phyloP scores from a whole-genome alignment of 2,797 vertebrate genomes.

The Taenioides sp. region DNA sequence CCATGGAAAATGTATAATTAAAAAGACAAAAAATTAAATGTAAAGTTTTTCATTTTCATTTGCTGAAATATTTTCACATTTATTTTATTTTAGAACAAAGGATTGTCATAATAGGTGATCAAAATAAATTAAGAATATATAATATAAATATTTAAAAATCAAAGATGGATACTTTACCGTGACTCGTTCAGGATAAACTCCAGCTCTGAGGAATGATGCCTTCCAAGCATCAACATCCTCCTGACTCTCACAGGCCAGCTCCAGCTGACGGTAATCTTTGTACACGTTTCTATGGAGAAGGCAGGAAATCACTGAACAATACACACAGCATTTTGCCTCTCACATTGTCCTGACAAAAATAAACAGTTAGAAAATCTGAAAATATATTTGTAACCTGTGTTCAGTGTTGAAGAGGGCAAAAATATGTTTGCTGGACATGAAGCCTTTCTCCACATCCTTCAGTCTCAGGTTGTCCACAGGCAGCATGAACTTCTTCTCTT shows the following conservation, averaged over 20 bases:
- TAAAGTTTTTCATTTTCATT: slow-evolving; percentile 45
- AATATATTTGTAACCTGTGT: slow-evolving; percentile 82
- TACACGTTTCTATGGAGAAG: slow-evolving; percentile 89
- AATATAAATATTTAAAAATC: neutral
- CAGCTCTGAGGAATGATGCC: slow-evolving; percentile 95
- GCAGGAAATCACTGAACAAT: neutral
- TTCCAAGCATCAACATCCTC: slow-evolving; percentile 98
- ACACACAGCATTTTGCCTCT: neutral
- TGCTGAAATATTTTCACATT: neutral
- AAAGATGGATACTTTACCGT: slow-evolving; percentile 69
- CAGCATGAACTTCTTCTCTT: slow-evolving; percentile 99
- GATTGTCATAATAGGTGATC: neutral
- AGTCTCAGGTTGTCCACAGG: slow-evolving; percentile 96
- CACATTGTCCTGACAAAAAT: neutral
- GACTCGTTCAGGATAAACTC: slow-evolving; percentile 94
- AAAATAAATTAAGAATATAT: neutral
- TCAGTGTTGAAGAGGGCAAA: slow-evolving; percentile 99
- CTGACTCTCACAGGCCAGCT: slow-evolving; percentile 95
- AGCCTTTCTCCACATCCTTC: slow-evolving; percentile 94
- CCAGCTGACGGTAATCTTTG: slow-evolving; percentile 97
- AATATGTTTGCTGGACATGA: slow-evolving; percentile 99
- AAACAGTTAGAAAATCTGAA: neutral
- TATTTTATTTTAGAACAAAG: neutral
- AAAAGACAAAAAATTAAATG: slow-evolving; percentile 45
- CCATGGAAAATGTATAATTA: slow-evolving; percentile 43